These are phyloP conservation scores for Triplophysa yarkandensis DNA, from an alignment of 2,797 vertebrate genomes.

Conservation along the genomic window DNA sequence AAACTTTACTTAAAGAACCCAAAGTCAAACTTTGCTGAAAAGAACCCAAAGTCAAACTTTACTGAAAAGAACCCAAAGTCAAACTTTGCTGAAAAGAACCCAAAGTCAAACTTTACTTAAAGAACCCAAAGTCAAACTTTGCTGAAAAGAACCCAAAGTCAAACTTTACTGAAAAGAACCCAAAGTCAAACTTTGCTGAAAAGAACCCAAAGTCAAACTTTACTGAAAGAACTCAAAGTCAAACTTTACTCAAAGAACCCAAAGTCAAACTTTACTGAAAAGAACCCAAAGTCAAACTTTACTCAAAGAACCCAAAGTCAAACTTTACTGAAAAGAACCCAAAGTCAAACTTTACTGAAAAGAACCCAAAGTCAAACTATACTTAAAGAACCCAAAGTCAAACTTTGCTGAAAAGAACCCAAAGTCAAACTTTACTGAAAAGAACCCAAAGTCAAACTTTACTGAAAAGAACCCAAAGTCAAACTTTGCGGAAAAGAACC, in stretches of 20 bases:
- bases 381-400: too few species aligned
- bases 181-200: slow-evolving; percentile 51
- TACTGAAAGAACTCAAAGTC: slow-evolving; percentile 51
- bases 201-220: slow-evolving; percentile 61
- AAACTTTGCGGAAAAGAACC: slow-evolving; percentile 56
- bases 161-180: slow-evolving; percentile 56
- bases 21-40: slow-evolving; percentile 51
- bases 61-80: slow-evolving; percentile 59
- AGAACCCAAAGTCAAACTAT: too few species aligned
- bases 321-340: slow-evolving; percentile 55
- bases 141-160: slow-evolving; percentile 59
- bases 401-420: slow-evolving; percentile 55
- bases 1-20: too few species aligned
- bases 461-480: slow-evolving; percentile 59
- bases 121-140: slow-evolving; percentile 57
- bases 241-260: slow-evolving; percentile 57
- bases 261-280: slow-evolving; percentile 51
- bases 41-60: slow-evolving; percentile 61
- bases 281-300: too few species aligned
- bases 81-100: slow-evolving; percentile 56
- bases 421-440: slow-evolving; percentile 51
- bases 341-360: slow-evolving; percentile 51
- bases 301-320: too few species aligned
- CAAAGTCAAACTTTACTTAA: too few species aligned
- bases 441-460: slow-evolving; percentile 61